A percentile compares a stretch with the other conserved stretches of the same genome.
Conservation (phyloP, 1,140 invertebrate species). For the Danaus plexippus region DNA sequence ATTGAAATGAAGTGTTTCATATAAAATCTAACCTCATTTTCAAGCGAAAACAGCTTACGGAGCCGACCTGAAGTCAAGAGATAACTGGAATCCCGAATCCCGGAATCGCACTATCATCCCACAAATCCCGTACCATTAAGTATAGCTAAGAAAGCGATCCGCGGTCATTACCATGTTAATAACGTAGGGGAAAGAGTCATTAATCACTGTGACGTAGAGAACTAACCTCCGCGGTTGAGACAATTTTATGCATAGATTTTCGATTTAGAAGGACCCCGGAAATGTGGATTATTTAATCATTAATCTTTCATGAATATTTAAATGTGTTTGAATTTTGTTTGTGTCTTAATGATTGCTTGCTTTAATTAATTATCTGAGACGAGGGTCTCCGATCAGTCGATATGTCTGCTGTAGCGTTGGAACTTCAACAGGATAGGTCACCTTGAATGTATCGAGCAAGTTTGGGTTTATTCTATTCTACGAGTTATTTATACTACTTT, state of each 20-base stretch:
- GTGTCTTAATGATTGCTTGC: too few relatives aligned
- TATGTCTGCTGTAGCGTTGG: too few relatives aligned
- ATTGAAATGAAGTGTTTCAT: constrained; percentile 1
- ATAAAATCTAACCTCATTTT: constrained; percentile 1
- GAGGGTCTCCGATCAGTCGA: too few relatives aligned
- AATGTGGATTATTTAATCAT: constrained; percentile 9
- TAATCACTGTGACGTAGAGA: constrained; percentile 66
- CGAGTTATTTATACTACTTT: neutral
- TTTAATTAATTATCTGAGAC: too few relatives aligned
- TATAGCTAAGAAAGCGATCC: constrained; percentile 69
- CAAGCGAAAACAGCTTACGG: constrained; percentile 19
- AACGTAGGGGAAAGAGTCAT: constrained; percentile 61
- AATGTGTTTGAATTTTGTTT: neutral
- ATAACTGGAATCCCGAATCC: constrained; percentile 41
- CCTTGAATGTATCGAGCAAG: too few relatives aligned
- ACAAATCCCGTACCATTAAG: constrained; percentile 69
- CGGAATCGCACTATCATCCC: constrained; percentile 52
- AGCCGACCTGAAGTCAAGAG: constrained; percentile 40
- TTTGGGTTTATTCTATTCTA: too few relatives aligned
- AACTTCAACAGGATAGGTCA: too few relatives aligned
- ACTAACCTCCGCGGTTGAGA: constrained; percentile 50
- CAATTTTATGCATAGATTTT: constrained; percentile 67
- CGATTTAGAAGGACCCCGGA: constrained; percentile 19
- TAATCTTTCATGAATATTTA: constrained; percentile 18
- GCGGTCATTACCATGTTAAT: constrained; percentile 69